phyloP scores from a whole-genome alignment of 2,888 invertebrate genomes.

The Orchesellides sinensis region DNA sequence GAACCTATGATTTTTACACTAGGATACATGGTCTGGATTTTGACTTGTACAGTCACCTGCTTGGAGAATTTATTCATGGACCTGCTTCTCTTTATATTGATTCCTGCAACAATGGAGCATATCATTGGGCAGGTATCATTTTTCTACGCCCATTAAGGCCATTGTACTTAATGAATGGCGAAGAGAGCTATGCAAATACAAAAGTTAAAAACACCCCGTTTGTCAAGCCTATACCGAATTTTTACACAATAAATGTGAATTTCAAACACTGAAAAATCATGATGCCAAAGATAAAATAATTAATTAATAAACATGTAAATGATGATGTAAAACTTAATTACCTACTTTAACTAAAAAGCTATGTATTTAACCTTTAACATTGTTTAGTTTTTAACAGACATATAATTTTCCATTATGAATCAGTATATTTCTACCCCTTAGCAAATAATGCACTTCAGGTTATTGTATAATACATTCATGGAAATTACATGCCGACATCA shows the following conservation, averaged over 20 bases:
- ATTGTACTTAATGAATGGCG: background rate
- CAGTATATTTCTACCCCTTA: no score
- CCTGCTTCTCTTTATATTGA: conserved; percentile 17
- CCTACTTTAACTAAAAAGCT: no score
- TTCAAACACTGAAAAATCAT: no score
- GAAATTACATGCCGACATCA: no score
- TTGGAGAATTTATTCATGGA: conserved; percentile 34
- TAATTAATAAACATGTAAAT: no score
- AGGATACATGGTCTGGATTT: conserved; percentile 9
- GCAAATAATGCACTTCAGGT: no score
- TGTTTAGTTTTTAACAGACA: no score
- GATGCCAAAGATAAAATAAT: no score
- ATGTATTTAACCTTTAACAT: no score
- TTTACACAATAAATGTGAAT: background rate
- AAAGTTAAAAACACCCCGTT: background rate
- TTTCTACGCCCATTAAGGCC: conserved; percentile 5
- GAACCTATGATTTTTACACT: background rate
- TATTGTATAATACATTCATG: no score
- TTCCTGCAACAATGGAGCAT: conserved; percentile 29
- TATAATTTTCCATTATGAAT: no score
- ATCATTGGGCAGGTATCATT: background rate
- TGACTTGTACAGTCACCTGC: conserved; percentile 5
- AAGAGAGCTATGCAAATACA: background rate
- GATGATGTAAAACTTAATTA: no score
- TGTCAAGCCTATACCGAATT: background rate